Evolutionary conservation across 2,113 vertebrate genomes (phyloP).

Genomic region (Rhinoderma darwinii): DNA sequence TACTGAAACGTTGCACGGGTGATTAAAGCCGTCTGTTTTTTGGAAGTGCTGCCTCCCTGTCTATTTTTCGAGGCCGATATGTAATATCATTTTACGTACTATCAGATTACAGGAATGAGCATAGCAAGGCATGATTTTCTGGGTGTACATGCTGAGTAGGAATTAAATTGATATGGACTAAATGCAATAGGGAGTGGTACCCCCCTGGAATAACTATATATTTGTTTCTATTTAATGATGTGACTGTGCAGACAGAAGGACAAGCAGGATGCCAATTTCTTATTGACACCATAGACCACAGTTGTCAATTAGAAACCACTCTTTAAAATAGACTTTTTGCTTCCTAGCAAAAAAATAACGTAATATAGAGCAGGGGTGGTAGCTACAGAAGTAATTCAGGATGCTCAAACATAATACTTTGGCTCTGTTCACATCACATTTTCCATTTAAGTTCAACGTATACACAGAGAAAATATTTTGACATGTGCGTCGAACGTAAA

Average conservation of each 20-base stretch:
- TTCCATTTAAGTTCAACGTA: too few species aligned
- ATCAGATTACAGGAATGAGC: not conserved
- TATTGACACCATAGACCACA: not conserved
- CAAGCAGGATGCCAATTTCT: not conserved
- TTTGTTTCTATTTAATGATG: not conserved
- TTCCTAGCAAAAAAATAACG: not conserved
- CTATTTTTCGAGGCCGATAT: not conserved
- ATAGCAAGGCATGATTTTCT: slow-evolving; percentile 32
- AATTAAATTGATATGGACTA: slow-evolving; percentile 25
- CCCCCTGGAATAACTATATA: slow-evolving; percentile 17
- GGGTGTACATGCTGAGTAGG: not conserved
- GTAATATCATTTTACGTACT: slow-evolving; percentile 39
- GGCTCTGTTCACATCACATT: too few species aligned
- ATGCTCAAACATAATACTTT: too few species aligned
- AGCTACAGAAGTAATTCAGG: too few species aligned
- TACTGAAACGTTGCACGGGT: too few species aligned
- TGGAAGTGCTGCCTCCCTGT: too few species aligned
- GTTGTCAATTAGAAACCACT: not conserved
- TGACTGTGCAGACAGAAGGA: not conserved
- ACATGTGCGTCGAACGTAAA: too few species aligned
- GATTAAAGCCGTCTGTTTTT: too few species aligned
- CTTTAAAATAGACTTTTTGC: not conserved
- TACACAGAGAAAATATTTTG: too few species aligned
- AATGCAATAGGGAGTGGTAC: not conserved
- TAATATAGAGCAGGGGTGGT: too few species aligned